Evolutionary conservation across 2,888 invertebrate genomes (phyloP), one percentile per base, ranked within the genome.

Genomic region (Flexamia atlantica): DNA sequence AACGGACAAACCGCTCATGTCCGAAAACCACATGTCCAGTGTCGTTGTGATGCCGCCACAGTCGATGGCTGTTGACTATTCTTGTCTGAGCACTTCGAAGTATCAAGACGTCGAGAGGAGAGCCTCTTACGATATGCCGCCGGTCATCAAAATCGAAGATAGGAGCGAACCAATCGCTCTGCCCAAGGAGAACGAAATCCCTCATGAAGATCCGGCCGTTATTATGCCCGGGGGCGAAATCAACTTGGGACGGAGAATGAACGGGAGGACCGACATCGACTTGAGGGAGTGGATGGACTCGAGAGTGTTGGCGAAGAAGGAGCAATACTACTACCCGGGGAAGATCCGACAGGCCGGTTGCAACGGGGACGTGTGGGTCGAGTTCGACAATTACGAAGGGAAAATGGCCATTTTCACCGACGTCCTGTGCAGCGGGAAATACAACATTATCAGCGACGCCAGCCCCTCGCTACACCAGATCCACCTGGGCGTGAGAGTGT

Each of bases 251-350:
- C 85, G 70, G 68, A 76, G 85, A 74, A 74, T 82, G 36, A 82
- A 85, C 79, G 84, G 80, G 30, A 85, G 88, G 82, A 88, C 89
- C 85, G 91, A 90, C 88, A 93, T 98, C 87, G 97, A 98, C 91
- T 92, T 98, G 88, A 95, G 95, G 88, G 98, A 98, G 91, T 99
- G 98, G 98, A 94, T 95, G 87, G 96, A 97, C 89, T 97, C 98
- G 90, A 92, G 98, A 88, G 97, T 98, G 85, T 92, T 99, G 88
- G 98, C 98, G 60, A 96, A 96, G 90, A 94, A 95, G 89, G 94
- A 95, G 86, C 94, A 94, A 85, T 92, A 95, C 88, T 97, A 97
- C 91, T 94, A 96, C 88, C 97, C 98, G 10, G 98, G 98, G 82
- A 95, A 97, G 84, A 98, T 98, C 87, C 94, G 95, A 60, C 93